Base-by-base conservation (phyloP, 2,888 invertebrate species). In the Euphydryas editha region DNA sequence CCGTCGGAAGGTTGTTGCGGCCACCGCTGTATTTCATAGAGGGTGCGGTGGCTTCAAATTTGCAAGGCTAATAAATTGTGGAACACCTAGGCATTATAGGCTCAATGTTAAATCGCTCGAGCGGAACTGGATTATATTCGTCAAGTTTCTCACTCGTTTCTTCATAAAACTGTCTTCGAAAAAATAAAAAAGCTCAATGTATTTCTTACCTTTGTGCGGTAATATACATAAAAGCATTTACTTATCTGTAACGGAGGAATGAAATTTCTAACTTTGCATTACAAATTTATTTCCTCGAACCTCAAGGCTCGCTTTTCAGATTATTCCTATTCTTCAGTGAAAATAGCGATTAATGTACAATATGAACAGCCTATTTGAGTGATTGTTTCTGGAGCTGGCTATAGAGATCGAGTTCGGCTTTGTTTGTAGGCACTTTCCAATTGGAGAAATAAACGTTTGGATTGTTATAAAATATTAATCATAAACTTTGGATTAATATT, bases 61-160 rank as follows among this genome's bases (percentile, higher is more conserved):
- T 92, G 92, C 92, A 92, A 92, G 89, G 91, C 91, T 92, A 92
- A 91, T 92, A 91, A 91, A 92, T 92, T 90, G 88, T 85, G 85
- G 86, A 85, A 88, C 87, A 88, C 88, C 90, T 90, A 90, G 88
- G 88, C 87, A 87, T 88, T 90, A 92, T 90, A 90, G 90, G 90
- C 88, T 88, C 85, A 85, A 78, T 81, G 80, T 81, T 87, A 85
- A 87, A 89, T 87, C 87, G 84, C 82, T 82, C 79, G 78, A 75
- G 75, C 79, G 77, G 80, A 78, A 85, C 81, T 86, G 87, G 88
- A 87, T 89, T 88, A 88, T 86, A 86, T 86, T 84, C 82, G 77
- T 80, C 74, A 82, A 83, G 79, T 82, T 80, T 73, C 70, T 77
- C 47, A 76, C 73, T 70, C 51, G 51, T 54, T 81, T 82, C 83